Evolutionary conservation across 2,888 invertebrate genomes (phyloP), one percentile per base, ranked within the genome.

Genomic region (Carterocephalus palaemon): DNA sequence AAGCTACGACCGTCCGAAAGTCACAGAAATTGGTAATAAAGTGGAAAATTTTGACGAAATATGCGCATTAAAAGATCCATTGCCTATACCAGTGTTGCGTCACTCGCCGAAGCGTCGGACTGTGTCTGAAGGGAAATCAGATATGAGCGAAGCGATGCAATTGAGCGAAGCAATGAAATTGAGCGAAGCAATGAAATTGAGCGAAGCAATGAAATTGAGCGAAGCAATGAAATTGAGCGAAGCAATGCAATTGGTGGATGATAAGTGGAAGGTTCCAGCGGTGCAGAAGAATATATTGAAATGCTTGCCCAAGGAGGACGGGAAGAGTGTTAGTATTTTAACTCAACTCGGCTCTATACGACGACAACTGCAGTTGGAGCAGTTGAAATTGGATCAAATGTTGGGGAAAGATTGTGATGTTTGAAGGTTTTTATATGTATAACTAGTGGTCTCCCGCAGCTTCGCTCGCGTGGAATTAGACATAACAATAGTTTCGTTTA

Each of bases 331-430:
- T 40, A 85, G 68, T 54, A 90, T 92, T 47, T 59, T 92, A 49
- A 92, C 92, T 0, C 92, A 92, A 62, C 68, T 92, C 22, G 92
- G 92, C 0, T 91, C 92, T 7, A 91, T 92, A 45, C 70, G 91
- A 24, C 81, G 91, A 56, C 92, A 92, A 57, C 60, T 92, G 57
- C 92, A 92, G 54, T 75, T 91, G 28, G 91, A 92, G 46, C 91
- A 91, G 63, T 63, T 92, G 47, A 88, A 89, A 54, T 70, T 90
- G 52, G 90, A 91, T 68, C 82, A 79, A 58, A 70, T 76, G 75
- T 22, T 67, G 26, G 51, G 59, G 1, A 75, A 71, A 46, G 63
- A 64, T 10, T 66, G 65, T 33, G 59, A 53, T 19, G 40, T 49
- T 8, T 53, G 40, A 47, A 28, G 28, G 6, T 28, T 13, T 13